Evolutionary conservation across 2,797 vertebrate species (phyloP).

Genomic region (Lepidocolaptes lacrymiger): DNA sequence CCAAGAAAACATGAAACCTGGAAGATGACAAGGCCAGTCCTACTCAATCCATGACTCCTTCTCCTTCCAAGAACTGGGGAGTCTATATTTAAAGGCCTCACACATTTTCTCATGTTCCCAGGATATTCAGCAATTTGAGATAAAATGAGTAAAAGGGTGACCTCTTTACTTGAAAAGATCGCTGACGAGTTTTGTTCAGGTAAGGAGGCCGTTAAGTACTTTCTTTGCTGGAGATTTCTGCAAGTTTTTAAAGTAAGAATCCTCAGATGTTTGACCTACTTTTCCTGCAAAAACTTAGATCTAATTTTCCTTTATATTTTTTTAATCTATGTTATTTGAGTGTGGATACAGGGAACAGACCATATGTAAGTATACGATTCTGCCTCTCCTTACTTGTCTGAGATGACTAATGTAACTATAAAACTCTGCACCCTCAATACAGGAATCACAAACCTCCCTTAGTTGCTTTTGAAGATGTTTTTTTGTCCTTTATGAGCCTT

Average conservation of each 20-base stretch:
- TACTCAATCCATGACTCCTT: not conserved
- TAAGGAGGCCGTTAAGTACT: constrained; percentile 7
- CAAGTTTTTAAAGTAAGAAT: not conserved
- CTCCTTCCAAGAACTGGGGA: not conserved
- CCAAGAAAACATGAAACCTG: not conserved
- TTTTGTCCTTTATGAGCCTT: not conserved
- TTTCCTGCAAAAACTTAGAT: not conserved
- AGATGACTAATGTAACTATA: not conserved
- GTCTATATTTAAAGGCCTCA: not conserved
- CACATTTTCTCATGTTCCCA: not conserved
- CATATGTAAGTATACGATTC: not conserved
- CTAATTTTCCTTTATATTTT: not conserved
- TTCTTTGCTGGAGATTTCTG: constrained; percentile 15
- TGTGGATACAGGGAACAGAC: not conserved
- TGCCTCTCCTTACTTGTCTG: not conserved
- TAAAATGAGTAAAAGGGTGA: constrained; percentile 33
- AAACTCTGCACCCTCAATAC: not conserved
- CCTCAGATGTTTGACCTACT: not conserved
- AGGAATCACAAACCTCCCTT: not conserved
- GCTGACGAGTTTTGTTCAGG: not conserved
- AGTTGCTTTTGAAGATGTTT: not conserved
- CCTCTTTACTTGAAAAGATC: constrained; percentile 23
- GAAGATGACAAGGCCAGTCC: not conserved
- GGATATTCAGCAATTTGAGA: not conserved
- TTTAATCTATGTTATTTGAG: not conserved